A percentile compares a stretch with the other conserved stretches of the same genome.
phyloP scores from a whole-genome alignment of 1,140 invertebrate species.

The Drosophila grimshawi region DNA sequence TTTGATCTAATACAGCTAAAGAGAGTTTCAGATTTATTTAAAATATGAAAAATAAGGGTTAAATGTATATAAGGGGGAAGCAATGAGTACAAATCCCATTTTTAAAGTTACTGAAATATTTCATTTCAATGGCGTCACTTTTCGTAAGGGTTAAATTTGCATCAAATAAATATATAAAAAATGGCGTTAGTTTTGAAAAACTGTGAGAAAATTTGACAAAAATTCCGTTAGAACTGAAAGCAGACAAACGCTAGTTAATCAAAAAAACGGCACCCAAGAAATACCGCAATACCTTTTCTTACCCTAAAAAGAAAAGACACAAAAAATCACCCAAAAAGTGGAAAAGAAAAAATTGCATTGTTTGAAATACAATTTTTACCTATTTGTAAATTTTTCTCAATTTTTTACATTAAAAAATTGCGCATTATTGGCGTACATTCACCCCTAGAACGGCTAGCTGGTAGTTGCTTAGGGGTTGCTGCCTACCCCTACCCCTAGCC shows the following conservation, averaged over 20 bases:
- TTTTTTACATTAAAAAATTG: slow-evolving; percentile 77
- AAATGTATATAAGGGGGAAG: slow-evolving; percentile 15
- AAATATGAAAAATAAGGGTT: background rate
- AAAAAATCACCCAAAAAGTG: slow-evolving; percentile 25
- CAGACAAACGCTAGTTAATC: slow-evolving; percentile 56
- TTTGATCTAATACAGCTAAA: background rate
- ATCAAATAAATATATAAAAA: slow-evolving; percentile 24
- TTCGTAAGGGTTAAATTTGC: slow-evolving; percentile 44
- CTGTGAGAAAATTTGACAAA: slow-evolving; percentile 71
- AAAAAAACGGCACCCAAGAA: slow-evolving; percentile 34
- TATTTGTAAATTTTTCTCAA: slow-evolving; percentile 55
- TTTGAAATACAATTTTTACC: slow-evolving; percentile 39
- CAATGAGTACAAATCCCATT: slow-evolving; percentile 62
- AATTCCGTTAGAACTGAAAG: slow-evolving; percentile 68
- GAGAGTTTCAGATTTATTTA: background rate
- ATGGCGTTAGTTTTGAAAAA: slow-evolving; percentile 7
- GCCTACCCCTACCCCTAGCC: slow-evolving; percentile 16
- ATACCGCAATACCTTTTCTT: slow-evolving; percentile 33
- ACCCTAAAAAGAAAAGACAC: slow-evolving; percentile 38
- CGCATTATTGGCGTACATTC: slow-evolving; percentile 67
- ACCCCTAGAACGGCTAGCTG: slow-evolving; percentile 9
- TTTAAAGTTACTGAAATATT: background rate
- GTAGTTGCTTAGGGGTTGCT: slow-evolving; percentile 29
- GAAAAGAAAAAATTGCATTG: slow-evolving; percentile 64
- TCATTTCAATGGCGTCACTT: slow-evolving; percentile 18